Percentiles rank a stretch among this genome's conserved stretches.
These are phyloP conservation scores for Perca schrenkii DNA, from an alignment of 2,113 vertebrate genomes.

Conservation along the genomic window DNA sequence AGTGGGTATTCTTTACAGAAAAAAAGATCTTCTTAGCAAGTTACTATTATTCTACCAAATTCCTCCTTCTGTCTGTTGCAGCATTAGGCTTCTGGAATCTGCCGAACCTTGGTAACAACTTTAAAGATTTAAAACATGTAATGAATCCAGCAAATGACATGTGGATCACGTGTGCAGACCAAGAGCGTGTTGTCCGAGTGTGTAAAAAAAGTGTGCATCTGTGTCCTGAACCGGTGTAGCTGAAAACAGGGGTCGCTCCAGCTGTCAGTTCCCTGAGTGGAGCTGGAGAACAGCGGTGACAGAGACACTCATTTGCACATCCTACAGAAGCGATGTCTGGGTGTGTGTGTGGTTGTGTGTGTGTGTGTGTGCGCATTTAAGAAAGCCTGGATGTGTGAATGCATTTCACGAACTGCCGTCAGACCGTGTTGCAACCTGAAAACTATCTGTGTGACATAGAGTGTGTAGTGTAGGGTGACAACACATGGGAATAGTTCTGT, in stretches of 20 bases:
- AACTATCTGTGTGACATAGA: background rate
- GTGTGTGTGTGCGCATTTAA: background rate
- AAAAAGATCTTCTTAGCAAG: no score
- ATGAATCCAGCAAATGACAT: background rate
- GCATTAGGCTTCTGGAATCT: background rate
- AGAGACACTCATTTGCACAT: conserved; percentile 39
- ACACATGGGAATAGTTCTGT: conserved; percentile 2
- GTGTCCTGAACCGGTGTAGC: background rate
- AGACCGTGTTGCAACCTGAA: background rate
- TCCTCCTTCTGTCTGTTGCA: background rate
- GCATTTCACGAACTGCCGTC: background rate
- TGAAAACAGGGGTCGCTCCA: background rate
- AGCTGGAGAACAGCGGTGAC: background rate
- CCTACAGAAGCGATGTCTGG: background rate
- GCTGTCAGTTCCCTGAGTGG: conserved; percentile 10
- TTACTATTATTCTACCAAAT: background rate
- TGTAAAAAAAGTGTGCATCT: background rate
- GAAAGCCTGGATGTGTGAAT: background rate
- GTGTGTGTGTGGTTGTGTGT: background rate
- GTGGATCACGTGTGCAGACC: background rate
- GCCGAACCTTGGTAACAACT: background rate
- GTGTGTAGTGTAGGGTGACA: background rate
- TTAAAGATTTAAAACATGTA: background rate
- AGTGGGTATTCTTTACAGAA: no score
- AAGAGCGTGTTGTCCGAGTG: background rate